Evolutionary conservation across 2,797 vertebrate species (phyloP).

Genomic region (Gastrophryne carolinensis): DNA sequence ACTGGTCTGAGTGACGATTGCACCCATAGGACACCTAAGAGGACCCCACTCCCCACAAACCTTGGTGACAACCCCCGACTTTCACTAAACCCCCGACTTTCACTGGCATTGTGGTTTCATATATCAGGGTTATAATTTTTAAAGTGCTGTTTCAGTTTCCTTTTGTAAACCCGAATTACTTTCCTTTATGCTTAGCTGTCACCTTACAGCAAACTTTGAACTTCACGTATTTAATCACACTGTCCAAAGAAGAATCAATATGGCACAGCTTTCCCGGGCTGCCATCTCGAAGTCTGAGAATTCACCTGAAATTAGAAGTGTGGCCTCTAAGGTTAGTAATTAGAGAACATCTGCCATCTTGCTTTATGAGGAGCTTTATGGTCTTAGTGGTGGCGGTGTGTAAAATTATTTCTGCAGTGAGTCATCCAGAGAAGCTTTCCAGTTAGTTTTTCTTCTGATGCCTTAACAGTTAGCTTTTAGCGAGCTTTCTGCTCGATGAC

Average conservation of each 20-base stretch:
- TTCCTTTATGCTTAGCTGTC: too few relatives aligned
- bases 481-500: slow-evolving; percentile 59
- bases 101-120: too few relatives aligned
- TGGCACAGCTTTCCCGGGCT: not conserved
- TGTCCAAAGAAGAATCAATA: slow-evolving; percentile 1
- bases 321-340: slow-evolving; percentile 15
- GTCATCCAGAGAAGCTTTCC: slow-evolving; percentile 56
- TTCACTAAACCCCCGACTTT: too few relatives aligned
- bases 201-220: not conserved
- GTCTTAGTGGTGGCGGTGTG: slow-evolving; percentile 63
- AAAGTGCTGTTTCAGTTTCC: too few relatives aligned
- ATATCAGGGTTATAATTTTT: too few relatives aligned
- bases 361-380: slow-evolving; percentile 56
- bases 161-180: too few relatives aligned
- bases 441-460: slow-evolving; percentile 58
- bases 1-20: too few relatives aligned
- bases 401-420: slow-evolving; percentile 60
- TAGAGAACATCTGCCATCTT: slow-evolving; percentile 16
- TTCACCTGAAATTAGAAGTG: not conserved
- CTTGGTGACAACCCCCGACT: too few relatives aligned
- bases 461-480: slow-evolving; percentile 55
- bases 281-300: not conserved
- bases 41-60: too few relatives aligned
- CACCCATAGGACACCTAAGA: too few relatives aligned
- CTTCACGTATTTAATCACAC: not conserved